Conservation (phyloP, 2,797 vertebrate genomes). For the Eptatretus atami region DNA sequence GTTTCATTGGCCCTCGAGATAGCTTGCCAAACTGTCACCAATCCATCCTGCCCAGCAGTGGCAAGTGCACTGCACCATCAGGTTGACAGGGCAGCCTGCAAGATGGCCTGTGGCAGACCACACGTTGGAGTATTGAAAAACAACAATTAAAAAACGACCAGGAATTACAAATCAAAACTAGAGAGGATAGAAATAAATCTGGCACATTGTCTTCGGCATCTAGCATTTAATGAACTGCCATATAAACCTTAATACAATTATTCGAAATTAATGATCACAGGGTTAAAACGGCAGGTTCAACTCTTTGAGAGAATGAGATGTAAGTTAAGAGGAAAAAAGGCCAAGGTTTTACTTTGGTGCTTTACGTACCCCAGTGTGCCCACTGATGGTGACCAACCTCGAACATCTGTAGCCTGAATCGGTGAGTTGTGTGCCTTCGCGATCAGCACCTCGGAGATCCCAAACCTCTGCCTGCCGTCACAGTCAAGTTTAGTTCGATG, state of each 20-base stretch:
- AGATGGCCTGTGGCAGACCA: conserved; percentile 29
- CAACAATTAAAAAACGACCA: neutral
- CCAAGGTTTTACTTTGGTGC: no score
- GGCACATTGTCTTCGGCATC: no score
- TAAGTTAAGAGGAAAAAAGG: no score
- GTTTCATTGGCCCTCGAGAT: conserved; percentile 72
- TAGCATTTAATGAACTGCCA: neutral
- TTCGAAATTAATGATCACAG: no score
- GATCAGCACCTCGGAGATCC: conserved; percentile 64
- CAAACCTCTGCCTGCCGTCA: conserved; percentile 59
- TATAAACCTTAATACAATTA: no score
- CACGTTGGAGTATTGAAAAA: neutral
- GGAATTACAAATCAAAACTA: neutral
- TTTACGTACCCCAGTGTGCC: conserved; percentile 46
- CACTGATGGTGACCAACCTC: conserved; percentile 55
- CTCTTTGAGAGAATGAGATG: no score
- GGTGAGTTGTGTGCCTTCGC: conserved; percentile 46
- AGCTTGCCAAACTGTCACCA: conserved; percentile 96
- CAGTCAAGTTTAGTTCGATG: neutral
- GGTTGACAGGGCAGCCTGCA: conserved; percentile 80
- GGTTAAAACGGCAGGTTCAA: no score
- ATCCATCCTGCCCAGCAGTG: conserved; percentile 88
- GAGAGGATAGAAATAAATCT: neutral
- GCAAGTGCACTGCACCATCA: conserved; percentile 76
- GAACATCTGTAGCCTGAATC: conserved; percentile 33